These are phyloP conservation scores for Rhopalosiphum nymphaeae DNA, from an alignment of 2,888 invertebrate species.

Conservation along the genomic window DNA sequence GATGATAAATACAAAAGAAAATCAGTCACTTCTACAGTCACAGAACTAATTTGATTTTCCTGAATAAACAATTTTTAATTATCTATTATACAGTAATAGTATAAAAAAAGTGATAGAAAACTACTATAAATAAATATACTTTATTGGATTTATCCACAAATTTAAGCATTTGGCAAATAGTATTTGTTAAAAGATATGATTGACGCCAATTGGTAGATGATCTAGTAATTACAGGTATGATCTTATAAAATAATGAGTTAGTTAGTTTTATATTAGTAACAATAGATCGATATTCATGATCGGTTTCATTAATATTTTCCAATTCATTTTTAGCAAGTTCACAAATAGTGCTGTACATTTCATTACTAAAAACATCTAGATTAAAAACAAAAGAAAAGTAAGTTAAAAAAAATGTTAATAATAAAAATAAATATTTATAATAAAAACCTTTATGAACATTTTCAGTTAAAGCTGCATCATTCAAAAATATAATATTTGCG, in stretches of 20 bases:
- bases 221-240: slow-evolving; percentile 33
- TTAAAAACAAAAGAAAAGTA: not conserved
- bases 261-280: slow-evolving; percentile 49
- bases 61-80: not conserved
- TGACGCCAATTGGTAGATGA: slow-evolving; percentile 28
- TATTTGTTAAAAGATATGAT: slow-evolving; percentile 27
- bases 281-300: slow-evolving; percentile 39
- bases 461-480: not conserved
- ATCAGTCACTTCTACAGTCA: slow-evolving; percentile 56
- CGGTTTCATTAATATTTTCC: slow-evolving; percentile 27
- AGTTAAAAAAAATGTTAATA: not conserved
- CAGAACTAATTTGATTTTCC: slow-evolving; percentile 53
- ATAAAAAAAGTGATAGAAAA: not conserved
- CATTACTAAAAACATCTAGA: slow-evolving; percentile 39
- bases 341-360: slow-evolving; percentile 54
- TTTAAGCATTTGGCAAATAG: slow-evolving; percentile 45
- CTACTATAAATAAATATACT: slow-evolving; percentile 10
- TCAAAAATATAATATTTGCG: slow-evolving; percentile 26
- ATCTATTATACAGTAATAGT: not conserved
- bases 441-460: slow-evolving; percentile 29
- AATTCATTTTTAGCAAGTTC: slow-evolving; percentile 47
- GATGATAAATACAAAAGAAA: slow-evolving; percentile 54
- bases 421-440: not conserved
- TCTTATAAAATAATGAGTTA: slow-evolving; percentile 55
- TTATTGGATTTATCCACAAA: slow-evolving; percentile 45